phyloP scores from a whole-genome alignment of 2,797 vertebrate genomes.

The Limnodromus scolopaceus region DNA sequence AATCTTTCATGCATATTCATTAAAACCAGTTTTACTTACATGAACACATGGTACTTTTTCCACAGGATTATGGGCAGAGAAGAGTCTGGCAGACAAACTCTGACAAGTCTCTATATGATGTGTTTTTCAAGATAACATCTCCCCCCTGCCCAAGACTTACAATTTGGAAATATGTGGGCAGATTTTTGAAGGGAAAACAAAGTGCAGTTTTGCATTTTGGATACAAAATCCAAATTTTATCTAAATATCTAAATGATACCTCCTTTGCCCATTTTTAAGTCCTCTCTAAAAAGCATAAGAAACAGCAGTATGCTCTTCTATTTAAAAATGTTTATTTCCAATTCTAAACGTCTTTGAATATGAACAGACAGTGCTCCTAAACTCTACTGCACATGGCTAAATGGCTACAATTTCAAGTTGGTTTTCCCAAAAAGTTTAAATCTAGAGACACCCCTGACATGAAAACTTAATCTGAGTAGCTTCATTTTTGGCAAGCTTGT shows the following conservation, averaged over 20 bases:
- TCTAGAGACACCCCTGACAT: neutral
- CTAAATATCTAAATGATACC: neutral
- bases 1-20: constrained; percentile 24
- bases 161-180: neutral
- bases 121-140: neutral
- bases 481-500: neutral
- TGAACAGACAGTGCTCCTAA: neutral
- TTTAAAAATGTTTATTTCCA: neutral
- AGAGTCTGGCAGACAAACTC: constrained; percentile 5
- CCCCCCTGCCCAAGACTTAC: rapidly evolving
- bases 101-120: neutral
- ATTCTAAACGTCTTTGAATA: neutral
- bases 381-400: neutral
- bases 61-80: neutral
- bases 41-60: neutral
- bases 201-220: neutral
- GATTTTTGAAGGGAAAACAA: neutral
- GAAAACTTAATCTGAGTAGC: neutral
- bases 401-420: neutral
- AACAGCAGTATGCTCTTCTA: neutral
- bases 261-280: neutral
- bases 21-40: neutral
- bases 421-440: neutral
- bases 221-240: neutral
- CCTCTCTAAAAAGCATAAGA: neutral